Evolutionary conservation across 2,888 invertebrate species (phyloP), one percentile per base, ranked within the genome.

Genomic region (Tiphia femorata): DNA sequence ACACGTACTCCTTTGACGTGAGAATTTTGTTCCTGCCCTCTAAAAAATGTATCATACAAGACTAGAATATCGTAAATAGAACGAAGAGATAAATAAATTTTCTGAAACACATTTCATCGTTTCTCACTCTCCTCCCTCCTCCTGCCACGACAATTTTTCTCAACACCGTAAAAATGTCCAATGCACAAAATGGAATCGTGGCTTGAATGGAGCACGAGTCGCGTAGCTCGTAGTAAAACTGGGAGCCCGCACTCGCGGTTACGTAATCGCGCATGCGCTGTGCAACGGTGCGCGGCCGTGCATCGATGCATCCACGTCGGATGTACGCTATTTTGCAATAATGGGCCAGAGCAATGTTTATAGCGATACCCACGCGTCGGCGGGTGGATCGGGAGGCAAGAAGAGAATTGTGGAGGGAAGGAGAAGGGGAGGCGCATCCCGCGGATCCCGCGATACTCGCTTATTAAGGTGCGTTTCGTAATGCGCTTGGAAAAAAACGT

Each of bases 321-420:
- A 82, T 82, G 81, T 81, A 72, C 76, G 80, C 76, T 76, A 80
- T 82, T 81, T 82, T 76, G 79, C 75, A 82, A 82, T 82, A 77
- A 81, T 74, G 73, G 17, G 78, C 69, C 70, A 72, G 79, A 79
- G 79, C 76, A 78, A 80, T 80, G 73, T 80, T 80, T 81, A 80
- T 73, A 71, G 69, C 75, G 72, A 73, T 71, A 62, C 58, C 40
- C 43, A 60, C 27, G 42, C 16, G 27, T 4, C 16, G 16, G 30
- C 20, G 19, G 12, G 33, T 25, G 25, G n/a, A n/a, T n/a, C 25
- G 17, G 12, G 16, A 42, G 16, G 14, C 4, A 16, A 23, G 16
- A 30, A 30, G 44, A 4, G 20, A 30, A 19, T 21, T 25, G 20
- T n/a, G 20, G 6, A 14, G 14, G 16, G 42, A 12, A 3, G n/a